Conservation (phyloP, 1,140 invertebrate genomes). For the Drosophila leontia region DNA sequence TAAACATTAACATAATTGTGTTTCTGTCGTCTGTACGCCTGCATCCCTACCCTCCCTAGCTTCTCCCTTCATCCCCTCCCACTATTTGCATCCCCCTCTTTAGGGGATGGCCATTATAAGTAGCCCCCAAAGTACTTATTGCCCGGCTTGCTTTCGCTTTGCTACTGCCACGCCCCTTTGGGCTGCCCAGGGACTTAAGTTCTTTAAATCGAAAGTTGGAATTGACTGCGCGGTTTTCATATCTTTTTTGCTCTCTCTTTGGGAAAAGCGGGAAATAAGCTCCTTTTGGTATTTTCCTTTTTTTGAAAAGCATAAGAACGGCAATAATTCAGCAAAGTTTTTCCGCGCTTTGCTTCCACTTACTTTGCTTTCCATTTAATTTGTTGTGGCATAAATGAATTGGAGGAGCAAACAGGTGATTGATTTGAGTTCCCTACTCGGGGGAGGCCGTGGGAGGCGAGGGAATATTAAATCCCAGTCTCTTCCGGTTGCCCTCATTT, state of each 20-base stretch:
- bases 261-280: slow-evolving; percentile 16
- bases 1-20: slow-evolving; percentile 83
- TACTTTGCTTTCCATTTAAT: slow-evolving; percentile 12
- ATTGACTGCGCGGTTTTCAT: slow-evolving; percentile 21
- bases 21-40: slow-evolving; percentile 52
- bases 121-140: slow-evolving; percentile 66
- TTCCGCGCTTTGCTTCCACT: slow-evolving; percentile 1
- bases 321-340: slow-evolving; percentile 20
- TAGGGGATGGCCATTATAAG: slow-evolving; percentile 55
- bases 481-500: slow-evolving; percentile 5
- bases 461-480: background rate
- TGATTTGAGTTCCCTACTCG: slow-evolving; percentile 3
- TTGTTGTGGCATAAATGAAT: slow-evolving; percentile 22
- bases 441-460: too few relatives aligned
- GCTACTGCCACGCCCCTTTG: slow-evolving; percentile 19
- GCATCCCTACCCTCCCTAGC: background rate
- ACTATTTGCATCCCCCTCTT: background rate
- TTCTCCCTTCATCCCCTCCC: background rate
- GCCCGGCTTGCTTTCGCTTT: slow-evolving; percentile 50
- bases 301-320: slow-evolving; percentile 1
- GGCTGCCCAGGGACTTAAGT: slow-evolving; percentile 27
- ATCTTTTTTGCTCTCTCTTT: background rate
- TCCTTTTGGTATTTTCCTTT: slow-evolving; percentile 6
- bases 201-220: slow-evolving; percentile 54
- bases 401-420: slow-evolving; percentile 9